Conservation (phyloP, 2,797 vertebrate species). For the Hemibagrus guttatus region DNA sequence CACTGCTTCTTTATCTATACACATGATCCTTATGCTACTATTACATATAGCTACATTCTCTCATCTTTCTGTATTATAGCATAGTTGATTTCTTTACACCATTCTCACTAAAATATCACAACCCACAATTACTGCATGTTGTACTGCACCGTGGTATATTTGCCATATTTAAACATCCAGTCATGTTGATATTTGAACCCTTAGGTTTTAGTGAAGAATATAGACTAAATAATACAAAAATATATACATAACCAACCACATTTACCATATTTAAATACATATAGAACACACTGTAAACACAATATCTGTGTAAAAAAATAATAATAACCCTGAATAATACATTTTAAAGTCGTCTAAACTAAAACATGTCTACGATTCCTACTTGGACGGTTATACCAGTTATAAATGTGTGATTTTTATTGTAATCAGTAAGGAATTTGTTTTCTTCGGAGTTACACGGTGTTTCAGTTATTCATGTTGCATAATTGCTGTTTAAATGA, state of each 20-base stretch:
- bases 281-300: neutral
- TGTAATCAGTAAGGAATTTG: neutral
- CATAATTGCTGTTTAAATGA: neutral
- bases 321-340: neutral
- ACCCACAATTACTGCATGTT: constrained; percentile 23
- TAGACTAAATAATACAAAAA: neutral
- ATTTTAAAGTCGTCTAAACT: neutral
- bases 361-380: neutral
- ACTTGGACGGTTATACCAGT: neutral
- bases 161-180: constrained; percentile 6
- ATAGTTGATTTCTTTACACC: neutral
- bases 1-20: neutral
- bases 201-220: neutral
- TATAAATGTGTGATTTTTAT: neutral
- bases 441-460: neutral
- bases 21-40: neutral
- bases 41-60: neutral
- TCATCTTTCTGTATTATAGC: neutral
- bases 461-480: neutral
- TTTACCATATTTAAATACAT: constrained; percentile 15
- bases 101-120: neutral
- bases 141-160: neutral
- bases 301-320: neutral
- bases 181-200: neutral
- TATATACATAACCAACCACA: neutral